These are phyloP conservation scores for Acanthiza pusilla DNA, from an alignment of 2,797 vertebrate species.

Conservation along the genomic window DNA sequence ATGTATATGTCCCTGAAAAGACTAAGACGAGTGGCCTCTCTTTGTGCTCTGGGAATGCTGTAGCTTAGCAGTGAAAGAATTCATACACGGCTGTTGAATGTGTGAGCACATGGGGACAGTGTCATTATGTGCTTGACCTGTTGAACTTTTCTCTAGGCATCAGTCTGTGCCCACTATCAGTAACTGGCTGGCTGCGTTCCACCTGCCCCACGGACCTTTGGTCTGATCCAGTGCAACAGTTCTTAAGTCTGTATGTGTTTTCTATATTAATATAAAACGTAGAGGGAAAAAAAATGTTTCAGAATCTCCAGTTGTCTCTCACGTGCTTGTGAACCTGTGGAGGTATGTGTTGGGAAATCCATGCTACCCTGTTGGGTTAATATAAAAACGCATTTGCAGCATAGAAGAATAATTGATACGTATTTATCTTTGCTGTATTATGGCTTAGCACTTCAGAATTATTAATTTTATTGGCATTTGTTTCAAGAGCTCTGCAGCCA, in stretches of 20 bases:
- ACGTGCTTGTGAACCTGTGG: not conserved
- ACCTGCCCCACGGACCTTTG: not conserved
- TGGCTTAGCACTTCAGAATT: not conserved
- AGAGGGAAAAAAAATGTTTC: not conserved
- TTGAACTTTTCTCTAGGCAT: not conserved
- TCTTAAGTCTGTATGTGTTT: not conserved
- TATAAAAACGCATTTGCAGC: not conserved
- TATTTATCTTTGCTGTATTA: not conserved
- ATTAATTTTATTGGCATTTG: not conserved
- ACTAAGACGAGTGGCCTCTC: rapidly evolving
- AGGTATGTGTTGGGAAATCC: not conserved
- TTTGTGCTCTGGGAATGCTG: not conserved
- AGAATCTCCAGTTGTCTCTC: not conserved
- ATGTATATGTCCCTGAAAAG: not conserved
- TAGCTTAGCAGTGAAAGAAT: not conserved
- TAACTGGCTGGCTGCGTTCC: not conserved
- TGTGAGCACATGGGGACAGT: not conserved
- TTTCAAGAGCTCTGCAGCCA: not conserved
- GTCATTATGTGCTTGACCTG: not conserved
- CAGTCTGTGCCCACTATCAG: not conserved
- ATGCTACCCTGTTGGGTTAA: not conserved
- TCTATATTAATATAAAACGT: rapidly evolving
- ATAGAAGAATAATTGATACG: not conserved
- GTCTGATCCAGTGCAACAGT: not conserved
- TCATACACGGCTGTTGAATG: not conserved